A percentile compares a stretch with the other conserved stretches of the same genome.
Evolutionary conservation across 2,113 vertebrate genomes (phyloP).

Genomic region (Albula glossodonta): DNA sequence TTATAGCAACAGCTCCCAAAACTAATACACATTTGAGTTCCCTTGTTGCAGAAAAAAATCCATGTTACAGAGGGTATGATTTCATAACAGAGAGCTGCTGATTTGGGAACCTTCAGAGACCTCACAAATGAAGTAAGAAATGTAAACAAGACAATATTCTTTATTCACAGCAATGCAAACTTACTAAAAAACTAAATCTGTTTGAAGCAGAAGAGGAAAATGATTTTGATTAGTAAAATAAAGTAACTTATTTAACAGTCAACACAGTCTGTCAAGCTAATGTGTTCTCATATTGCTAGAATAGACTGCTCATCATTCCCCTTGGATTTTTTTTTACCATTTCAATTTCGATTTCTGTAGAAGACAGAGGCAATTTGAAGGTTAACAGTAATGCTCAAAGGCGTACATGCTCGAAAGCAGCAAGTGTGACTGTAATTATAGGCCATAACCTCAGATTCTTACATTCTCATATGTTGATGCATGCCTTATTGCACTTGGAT

Average conservation of each 20-base stretch:
- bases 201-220: background rate
- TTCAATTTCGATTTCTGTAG: too few species aligned
- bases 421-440: slow-evolving; percentile 9
- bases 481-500: slow-evolving; percentile 4
- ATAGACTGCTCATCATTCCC: background rate
- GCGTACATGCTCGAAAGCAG: background rate
- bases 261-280: slow-evolving; percentile 25
- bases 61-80: background rate
- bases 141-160: background rate
- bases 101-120: too few species aligned
- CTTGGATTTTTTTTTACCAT: too few species aligned
- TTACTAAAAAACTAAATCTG: too few species aligned
- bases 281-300: slow-evolving; percentile 19
- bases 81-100: background rate
- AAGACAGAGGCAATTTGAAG: slow-evolving; percentile 44
- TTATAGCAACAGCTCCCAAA: background rate
- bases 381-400: slow-evolving; percentile 40
- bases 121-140: background rate
- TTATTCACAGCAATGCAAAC: background rate
- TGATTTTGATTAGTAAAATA: background rate
- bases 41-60: background rate
- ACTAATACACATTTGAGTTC: background rate
- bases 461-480: slow-evolving; percentile 31
- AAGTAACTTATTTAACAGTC: slow-evolving; percentile 7
- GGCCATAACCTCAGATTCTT: background rate